A percentile compares a stretch with the other conserved stretches of the same genome.
Evolutionary conservation across 23 tunicate species (phyloP).

Genomic region (Trididemnum miniatum): DNA sequence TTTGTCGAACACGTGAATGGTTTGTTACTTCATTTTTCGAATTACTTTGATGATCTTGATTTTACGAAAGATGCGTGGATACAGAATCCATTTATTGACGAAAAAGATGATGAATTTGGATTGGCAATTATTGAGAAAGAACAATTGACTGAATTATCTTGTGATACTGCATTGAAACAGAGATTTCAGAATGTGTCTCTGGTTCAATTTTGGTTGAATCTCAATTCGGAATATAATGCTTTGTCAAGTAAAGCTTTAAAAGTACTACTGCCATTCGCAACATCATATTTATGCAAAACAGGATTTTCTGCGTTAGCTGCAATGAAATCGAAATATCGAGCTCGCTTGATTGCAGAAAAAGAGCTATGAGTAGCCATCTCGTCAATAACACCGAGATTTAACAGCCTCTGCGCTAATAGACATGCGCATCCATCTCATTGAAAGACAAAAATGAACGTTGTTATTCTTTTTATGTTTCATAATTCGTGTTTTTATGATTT

Average conservation of each 20-base stretch:
- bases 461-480: neutral
- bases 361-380: neutral
- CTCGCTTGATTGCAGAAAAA: too few species aligned
- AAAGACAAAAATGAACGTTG: neutral
- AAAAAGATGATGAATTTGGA: conserved; percentile 11
- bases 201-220: neutral
- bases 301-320: neutral
- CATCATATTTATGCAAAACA: neutral
- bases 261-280: too few species aligned
- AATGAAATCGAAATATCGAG: too few species aligned
- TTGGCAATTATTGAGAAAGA: conserved; percentile 3
- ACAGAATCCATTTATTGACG: too few species aligned
- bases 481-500: neutral
- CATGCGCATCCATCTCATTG: neutral
- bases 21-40: too few species aligned
- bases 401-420: neutral
- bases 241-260: too few species aligned
- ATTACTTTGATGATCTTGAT: too few species aligned
- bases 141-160: too few species aligned
- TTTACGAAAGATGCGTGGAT: too few species aligned
- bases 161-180: too few species aligned
- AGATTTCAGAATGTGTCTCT: neutral
- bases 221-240: neutral
- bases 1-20: too few species aligned
- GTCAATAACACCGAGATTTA: neutral